These are phyloP conservation scores for Spinus pinus DNA, from an alignment of 2,797 vertebrate species.

Conservation along the genomic window DNA sequence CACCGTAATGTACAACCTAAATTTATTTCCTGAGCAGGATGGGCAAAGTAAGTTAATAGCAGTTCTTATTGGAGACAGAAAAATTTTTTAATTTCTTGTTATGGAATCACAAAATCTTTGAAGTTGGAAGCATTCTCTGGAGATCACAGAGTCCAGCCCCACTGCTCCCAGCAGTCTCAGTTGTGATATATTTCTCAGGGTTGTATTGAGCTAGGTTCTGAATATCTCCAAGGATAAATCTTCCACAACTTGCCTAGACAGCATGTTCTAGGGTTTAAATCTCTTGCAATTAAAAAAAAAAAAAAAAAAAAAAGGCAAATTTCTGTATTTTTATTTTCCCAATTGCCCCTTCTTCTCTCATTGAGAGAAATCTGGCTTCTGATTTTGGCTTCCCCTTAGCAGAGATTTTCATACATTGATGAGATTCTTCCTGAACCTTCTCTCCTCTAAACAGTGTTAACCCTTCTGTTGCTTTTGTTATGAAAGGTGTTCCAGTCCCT, in stretches of 20 bases:
- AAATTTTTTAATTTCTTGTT: not conserved
- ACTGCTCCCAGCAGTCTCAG: not conserved
- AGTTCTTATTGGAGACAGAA: not conserved
- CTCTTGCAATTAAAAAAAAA: not conserved
- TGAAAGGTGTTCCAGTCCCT: not conserved
- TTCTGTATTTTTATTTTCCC: not conserved
- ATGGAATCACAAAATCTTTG: not conserved
- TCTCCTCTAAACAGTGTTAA: not conserved
- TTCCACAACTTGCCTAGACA: not conserved
- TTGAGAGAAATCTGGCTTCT: not conserved
- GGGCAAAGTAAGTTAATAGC: not conserved
- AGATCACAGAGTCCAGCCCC: not conserved
- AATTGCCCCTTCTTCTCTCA: not conserved
- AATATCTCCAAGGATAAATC: not conserved
- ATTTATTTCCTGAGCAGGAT: not conserved
- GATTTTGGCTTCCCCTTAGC: not conserved
- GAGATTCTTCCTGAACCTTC: not conserved
- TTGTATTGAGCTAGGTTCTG: not conserved
- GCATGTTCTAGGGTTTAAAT: fast-evolving
- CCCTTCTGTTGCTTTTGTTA: not conserved
- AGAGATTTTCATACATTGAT: not conserved
- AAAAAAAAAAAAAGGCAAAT: not conserved
- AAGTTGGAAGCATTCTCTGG: not conserved
- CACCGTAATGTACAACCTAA: not conserved
- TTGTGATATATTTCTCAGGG: not conserved